Percentiles rank a stretch among this genome's conserved stretches.
phyloP scores from a whole-genome alignment of 2,797 vertebrate species.

The Sebastes vulpes region DNA sequence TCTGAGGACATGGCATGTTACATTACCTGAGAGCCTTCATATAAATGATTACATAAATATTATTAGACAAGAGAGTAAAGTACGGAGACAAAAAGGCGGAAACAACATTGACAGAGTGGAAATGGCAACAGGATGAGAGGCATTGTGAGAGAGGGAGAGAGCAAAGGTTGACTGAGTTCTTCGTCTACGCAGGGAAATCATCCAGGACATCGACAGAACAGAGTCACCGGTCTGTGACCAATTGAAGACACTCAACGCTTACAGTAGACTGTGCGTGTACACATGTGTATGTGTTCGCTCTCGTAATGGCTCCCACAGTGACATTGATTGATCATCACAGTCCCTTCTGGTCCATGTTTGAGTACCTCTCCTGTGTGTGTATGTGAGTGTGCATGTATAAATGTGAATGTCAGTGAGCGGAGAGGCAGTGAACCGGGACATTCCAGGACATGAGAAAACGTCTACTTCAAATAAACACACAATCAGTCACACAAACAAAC shows the following conservation, averaged over 20 bases:
- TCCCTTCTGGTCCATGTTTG: slow-evolving; percentile 21
- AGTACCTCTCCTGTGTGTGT: background rate
- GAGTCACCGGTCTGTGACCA: slow-evolving; percentile 41
- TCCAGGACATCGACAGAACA: slow-evolving; percentile 39
- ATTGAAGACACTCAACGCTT: slow-evolving; percentile 12
- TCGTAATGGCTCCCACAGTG: slow-evolving; percentile 17
- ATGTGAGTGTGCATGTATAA: background rate
- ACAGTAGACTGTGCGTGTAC: background rate
- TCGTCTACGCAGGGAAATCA: slow-evolving; percentile 27
- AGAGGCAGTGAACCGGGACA: slow-evolving; percentile 54
- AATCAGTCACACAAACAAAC: slow-evolving; percentile 12
- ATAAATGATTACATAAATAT: slow-evolving; percentile 4
- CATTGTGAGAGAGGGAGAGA: background rate
- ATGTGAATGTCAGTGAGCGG: slow-evolving; percentile 18
- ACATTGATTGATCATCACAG: slow-evolving; percentile 57
- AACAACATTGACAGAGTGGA: background rate
- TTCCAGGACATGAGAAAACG: slow-evolving; percentile 42
- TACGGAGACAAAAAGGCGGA: background rate
- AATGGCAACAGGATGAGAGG: slow-evolving; percentile 14
- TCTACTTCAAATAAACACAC: slow-evolving; percentile 11
- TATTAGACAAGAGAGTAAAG: background rate
- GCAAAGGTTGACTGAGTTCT: slow-evolving; percentile 23
- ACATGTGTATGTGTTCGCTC: background rate
- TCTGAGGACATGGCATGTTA: background rate
- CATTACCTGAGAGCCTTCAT: background rate